Base-by-base conservation (phyloP, 2,113 vertebrate genomes). In the Probosciger aterrimus region DNA sequence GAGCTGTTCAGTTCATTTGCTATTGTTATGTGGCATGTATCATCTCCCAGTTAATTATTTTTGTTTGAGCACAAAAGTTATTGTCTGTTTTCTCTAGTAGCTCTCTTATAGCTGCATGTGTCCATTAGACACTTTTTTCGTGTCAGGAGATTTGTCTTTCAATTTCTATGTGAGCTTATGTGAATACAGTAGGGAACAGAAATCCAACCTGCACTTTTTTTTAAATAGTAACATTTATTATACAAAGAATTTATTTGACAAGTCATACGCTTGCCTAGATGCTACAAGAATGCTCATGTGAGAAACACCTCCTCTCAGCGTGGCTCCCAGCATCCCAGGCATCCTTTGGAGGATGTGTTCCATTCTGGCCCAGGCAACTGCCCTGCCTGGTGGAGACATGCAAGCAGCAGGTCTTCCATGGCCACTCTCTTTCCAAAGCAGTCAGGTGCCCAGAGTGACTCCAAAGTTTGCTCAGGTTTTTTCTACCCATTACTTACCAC, bases 1-100 rank as follows among this genome's bases (percentile, higher is more conserved):
- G 93, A 96, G 64, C 63, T 95, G 82, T 97, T 96, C 91, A 52
- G 80, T 93, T 97, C 82, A 87, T 96, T 96, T 97, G 78, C 50
- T 63, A 5, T 78, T 96, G 82, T 95, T 96, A 84, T 84, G 82
- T 75, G 81, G 65, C 75, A 82, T 86, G 88, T 78, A 49, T 90
- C 68, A 67, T 73, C 65, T 97, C 94, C 41, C 28, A 39, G 57
- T 86, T 69, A 57, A 95, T 96, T 97, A 83, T 96, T 97, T 97
- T 95, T 95, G 47, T 96, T 96, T 97, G 82, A 96, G 71, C 59
- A 92, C 13, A 46, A 77, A 95, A 96, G 88, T 43, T 83, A 47
- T 75, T 88, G 78, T 95, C 33, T 90, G 17, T 22, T 69, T 79
- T 85, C 53, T 18, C 2, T 3, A 6, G 59, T 91, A 82, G 44